Evolutionary conservation across 2,888 invertebrate species (phyloP), one percentile per base, ranked within the genome.

Genomic region (Argyresthia albistria): DNA sequence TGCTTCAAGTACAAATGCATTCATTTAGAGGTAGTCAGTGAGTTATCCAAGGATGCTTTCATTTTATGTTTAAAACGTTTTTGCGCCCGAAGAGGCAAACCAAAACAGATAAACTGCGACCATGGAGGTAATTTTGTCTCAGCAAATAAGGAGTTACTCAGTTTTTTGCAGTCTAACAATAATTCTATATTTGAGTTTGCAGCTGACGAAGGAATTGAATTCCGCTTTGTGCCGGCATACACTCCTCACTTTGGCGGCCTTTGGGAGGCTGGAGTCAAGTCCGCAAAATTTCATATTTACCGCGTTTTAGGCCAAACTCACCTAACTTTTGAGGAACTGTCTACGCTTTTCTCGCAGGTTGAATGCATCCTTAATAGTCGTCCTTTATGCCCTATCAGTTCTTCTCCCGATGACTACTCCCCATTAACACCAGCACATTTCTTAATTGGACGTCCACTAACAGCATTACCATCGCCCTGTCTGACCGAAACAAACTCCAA

Each of bases 351-450:
- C 51, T 43, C 57, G 25, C 57, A 60, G 52, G 56, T 61, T 43
- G 60, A 59, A 46, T 56, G 58, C 8, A 56, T 59, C 35, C 51
- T 60, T 2, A 60, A 60, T 37, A 58, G 58, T n/a, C 60, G 60
- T 35, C 62, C 60, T 14, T 48, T 62, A 35, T 57, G 53, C 43
- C 61, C 61, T 14, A 9, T 61, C n/a, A 59, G 58, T 1, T 55
- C 58, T 9, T 53, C 39, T 46, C 60, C 60, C 42, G 39, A 59
- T 37, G 59, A 63, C 42, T 50, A 57, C 46, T 56, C 54, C 3
- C 53, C 55, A 47, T 52, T 61, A 11, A 52, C 59, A 14, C 60
- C 59, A 15, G 59, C 60, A 14, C 60, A 63, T 56, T 61, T 60
- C 42, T 14, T 59, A 2, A 59, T 60, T n/a, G 62, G 62, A n/a